These are phyloP conservation scores for Triplophysa tibetana DNA, from an alignment of 2,113 vertebrate species.

Conservation along the genomic window DNA sequence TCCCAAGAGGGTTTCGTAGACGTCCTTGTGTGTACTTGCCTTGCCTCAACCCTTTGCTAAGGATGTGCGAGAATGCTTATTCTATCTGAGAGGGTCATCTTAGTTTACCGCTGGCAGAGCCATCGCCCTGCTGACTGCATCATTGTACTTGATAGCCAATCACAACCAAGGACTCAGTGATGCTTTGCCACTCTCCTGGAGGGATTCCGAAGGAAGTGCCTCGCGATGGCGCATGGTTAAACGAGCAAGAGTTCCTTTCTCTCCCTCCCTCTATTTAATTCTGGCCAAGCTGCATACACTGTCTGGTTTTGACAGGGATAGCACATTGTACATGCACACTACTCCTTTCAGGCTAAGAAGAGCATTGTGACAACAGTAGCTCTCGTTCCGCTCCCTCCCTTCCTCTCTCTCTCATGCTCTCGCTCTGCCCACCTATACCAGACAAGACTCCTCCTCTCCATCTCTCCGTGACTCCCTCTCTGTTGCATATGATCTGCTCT, in stretches of 20 bases:
- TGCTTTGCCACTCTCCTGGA: constrained; percentile 82
- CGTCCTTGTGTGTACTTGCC: constrained; percentile 68
- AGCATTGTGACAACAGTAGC: constrained; percentile 63
- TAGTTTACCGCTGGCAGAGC: constrained; percentile 65
- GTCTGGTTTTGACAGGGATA: constrained; percentile 57
- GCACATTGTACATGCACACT: constrained; percentile 61
- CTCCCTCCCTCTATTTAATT: not conserved
- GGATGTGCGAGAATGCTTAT: constrained; percentile 63
- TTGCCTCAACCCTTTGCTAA: constrained; percentile 29
- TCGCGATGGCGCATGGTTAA: constrained; percentile 79
- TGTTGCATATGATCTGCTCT: constrained; percentile 64
- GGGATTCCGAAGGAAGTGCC: constrained; percentile 88
- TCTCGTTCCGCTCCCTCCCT: constrained; percentile 45
- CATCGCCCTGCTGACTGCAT: constrained; percentile 66
- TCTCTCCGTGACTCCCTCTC: constrained; percentile 53
- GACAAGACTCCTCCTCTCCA: constrained; percentile 36
- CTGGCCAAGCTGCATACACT: constrained; percentile 40
- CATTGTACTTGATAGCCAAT: constrained; percentile 79
- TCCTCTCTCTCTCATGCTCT: constrained; percentile 51
- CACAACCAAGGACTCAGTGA: constrained; percentile 71
- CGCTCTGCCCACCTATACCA: constrained; percentile 49
- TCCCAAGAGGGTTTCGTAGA: constrained; percentile 46
- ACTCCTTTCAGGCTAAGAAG: constrained; percentile 66
- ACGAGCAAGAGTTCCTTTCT: constrained; percentile 61
- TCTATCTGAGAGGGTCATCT: constrained; percentile 77